Percentiles rank a stretch among this genome's conserved stretches.
Evolutionary conservation across 2,113 vertebrate genomes (phyloP).

Genomic region (Synodontis membranacea): DNA sequence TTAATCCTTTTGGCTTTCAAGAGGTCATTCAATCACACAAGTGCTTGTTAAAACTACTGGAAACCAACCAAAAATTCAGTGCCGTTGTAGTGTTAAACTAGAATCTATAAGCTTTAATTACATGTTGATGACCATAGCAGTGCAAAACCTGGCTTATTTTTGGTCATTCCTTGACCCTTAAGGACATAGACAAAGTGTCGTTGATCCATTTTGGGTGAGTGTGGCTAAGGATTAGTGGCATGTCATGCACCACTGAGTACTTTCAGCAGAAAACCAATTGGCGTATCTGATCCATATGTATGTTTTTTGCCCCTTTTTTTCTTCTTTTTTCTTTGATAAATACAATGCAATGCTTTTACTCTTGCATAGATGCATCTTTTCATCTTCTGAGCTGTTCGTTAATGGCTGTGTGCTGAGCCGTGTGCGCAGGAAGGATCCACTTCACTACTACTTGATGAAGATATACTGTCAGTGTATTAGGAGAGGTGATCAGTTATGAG

Average conservation of each 20-base stretch:
- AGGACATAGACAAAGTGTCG: background rate
- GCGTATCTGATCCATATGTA: background rate
- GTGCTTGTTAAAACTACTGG: background rate
- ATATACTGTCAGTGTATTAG: background rate
- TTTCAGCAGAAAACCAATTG: background rate
- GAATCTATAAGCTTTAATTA: background rate
- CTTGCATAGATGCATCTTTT: background rate
- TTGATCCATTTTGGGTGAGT: background rate
- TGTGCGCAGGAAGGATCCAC: background rate
- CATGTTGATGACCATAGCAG: background rate
- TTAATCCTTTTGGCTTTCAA: background rate
- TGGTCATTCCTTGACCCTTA: background rate
- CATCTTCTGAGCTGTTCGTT: background rate
- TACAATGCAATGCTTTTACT: background rate
- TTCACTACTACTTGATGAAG: background rate
- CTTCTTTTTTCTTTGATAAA: too few relatives aligned
- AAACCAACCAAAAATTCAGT: background rate
- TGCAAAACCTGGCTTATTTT: background rate
- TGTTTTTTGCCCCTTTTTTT: too few relatives aligned
- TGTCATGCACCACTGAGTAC: background rate
- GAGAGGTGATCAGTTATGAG: background rate
- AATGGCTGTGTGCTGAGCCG: background rate
- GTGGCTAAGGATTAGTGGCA: background rate
- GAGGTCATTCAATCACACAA: background rate
- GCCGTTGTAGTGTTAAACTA: background rate